Base-by-base conservation (phyloP, 2,113 vertebrate genomes). In the Notothenia rossii region DNA sequence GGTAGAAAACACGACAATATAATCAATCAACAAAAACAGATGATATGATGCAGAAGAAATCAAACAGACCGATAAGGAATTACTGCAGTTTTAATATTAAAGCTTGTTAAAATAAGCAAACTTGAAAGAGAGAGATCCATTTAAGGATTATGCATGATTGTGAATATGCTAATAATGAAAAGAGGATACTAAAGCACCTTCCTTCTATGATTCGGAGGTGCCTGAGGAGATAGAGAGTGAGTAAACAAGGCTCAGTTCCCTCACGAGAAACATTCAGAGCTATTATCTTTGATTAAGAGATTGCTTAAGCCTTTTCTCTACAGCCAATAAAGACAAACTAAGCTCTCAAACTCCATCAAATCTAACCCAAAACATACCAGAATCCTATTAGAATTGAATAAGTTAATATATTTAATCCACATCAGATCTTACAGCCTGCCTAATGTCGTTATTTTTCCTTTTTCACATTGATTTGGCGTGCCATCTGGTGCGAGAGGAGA, bases 271-370 rank as follows among this genome's bases (percentile, higher is more conserved):
- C 55, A 86, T 71, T 71, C n/a, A 2, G 3, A 48, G 59, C 36
- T 10, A 75, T 78, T 86, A 81, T 82, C 71, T 75, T 67, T 81
- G 78, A 87, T 81, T 74, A 79, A 80, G 63, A 49, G 48, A 53
- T 25, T 25, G 2, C 25, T 3, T 25, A 29, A 81, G 61, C 49
- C 22, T 53, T 72, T 73, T 68, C 62, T 85, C 67, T 63, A 15
- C 65, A 58, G 51, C 48, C 53, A 25, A 20, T 11, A 13, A 74
- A 18, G 29, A 75, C 6, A 43, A 83, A 76, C 5, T 36, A 75
- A 45, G 0, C 74, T 69, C 20, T 13, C 73, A 80, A 81, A 79
- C 61, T 61, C 53, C 20, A 83, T 74, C 49, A 81, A 77, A 78
- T 68, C 71, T 68, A 75, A 80, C 4, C 48, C 10, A 63, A 67